Evolutionary conservation across 2,797 vertebrate species (phyloP).

Genomic region (Melanotaenia parkinsoni): DNA sequence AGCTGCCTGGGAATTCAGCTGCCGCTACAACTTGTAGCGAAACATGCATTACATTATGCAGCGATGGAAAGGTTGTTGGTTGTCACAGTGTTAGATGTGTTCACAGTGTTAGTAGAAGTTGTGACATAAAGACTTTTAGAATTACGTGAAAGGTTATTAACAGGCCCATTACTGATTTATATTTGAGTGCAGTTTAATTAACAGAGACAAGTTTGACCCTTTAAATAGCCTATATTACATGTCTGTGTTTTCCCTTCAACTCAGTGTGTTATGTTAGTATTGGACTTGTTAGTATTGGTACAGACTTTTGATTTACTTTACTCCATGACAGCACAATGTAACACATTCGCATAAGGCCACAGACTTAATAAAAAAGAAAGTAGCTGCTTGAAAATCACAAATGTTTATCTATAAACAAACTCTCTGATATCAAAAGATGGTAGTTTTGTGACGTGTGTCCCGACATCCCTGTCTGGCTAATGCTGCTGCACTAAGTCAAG

Average conservation of each 20-base stretch:
- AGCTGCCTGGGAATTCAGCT: constrained; percentile 65
- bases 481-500: background rate
- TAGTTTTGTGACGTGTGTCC: background rate
- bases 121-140: background rate
- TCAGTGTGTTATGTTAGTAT: background rate
- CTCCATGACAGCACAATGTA: background rate
- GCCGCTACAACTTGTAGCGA: constrained; percentile 46
- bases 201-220: background rate
- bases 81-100: constrained; percentile 22
- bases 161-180: background rate
- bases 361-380: background rate
- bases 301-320: background rate
- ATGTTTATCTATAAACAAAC: background rate
- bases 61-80: constrained; percentile 26
- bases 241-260: background rate
- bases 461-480: background rate
- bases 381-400: background rate
- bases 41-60: constrained; percentile 32
- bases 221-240: background rate
- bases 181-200: background rate
- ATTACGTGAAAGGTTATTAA: background rate
- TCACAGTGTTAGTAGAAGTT: constrained; percentile 1
- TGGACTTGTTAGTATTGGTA: too few relatives aligned
- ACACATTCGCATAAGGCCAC: background rate
- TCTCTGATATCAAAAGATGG: background rate